Evolutionary conservation across 92 coral and sea anemone genomes (phyloP).

Genomic region (Siderastrea radians): DNA sequence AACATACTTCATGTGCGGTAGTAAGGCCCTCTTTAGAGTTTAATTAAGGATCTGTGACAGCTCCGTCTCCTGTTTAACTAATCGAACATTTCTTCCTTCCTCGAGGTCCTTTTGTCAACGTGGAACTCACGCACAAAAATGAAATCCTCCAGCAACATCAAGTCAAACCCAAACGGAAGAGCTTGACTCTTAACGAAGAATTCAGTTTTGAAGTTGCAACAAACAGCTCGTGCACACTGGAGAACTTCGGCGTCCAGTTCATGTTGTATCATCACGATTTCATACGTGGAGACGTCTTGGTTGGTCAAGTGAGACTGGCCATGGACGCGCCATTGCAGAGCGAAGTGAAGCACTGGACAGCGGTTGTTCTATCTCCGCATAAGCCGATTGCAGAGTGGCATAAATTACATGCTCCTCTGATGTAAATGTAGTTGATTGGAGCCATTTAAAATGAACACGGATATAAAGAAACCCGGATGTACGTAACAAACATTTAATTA

Average conservation of each 20-base stretch:
- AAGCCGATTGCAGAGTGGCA: conserved; percentile 90
- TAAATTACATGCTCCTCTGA: conserved; percentile 63
- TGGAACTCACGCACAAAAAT: conserved; percentile 81
- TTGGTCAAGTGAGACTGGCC: conserved; percentile 84
- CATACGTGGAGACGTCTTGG: conserved; percentile 74
- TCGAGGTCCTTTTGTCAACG: conserved; percentile 81
- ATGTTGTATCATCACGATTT: conserved; percentile 76
- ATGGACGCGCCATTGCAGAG: conserved; percentile 75
- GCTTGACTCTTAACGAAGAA: conserved; percentile 63
- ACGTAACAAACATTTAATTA: background rate
- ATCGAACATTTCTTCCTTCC: background rate
- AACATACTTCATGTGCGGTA: no score
- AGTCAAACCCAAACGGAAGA: conserved; percentile 75
- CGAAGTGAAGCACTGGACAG: conserved; percentile 92
- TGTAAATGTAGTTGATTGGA: background rate
- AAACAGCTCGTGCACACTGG: conserved; percentile 80
- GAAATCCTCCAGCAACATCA: conserved; percentile 75
- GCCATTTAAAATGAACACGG: background rate
- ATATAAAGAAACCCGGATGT: background rate
- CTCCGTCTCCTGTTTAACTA: background rate
- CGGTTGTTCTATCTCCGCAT: conserved; percentile 88
- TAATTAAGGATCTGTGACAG: background rate
- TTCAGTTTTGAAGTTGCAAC: conserved; percentile 88
- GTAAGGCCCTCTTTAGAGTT: no score
- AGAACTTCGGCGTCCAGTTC: conserved; percentile 84